Percentiles rank a stretch among this genome's conserved stretches.
Conservation (phyloP, 1,140 invertebrate species). For the Hycleus phaleratus region DNA sequence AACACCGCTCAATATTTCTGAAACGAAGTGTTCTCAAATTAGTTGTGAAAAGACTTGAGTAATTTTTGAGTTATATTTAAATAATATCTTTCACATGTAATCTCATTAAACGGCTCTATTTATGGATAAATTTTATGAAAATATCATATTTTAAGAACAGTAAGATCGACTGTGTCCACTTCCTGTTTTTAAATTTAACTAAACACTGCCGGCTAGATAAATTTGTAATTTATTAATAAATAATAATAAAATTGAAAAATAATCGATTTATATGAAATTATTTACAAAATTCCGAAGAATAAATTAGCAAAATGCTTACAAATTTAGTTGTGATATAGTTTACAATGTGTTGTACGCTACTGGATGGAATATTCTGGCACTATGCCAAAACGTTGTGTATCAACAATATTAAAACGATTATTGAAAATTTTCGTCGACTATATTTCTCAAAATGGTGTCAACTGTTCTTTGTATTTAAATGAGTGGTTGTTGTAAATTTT, state of each 20-base stretch:
- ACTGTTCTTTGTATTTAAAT: conserved; percentile 6
- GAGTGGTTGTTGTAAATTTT: too few species aligned
- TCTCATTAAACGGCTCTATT: too few species aligned
- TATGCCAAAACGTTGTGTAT: conserved; percentile 2
- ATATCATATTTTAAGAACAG: too few species aligned
- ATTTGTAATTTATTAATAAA: too few species aligned
- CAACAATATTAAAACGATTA: conserved; percentile 1
- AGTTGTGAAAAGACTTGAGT: not conserved
- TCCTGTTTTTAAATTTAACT: too few species aligned
- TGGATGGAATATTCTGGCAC: conserved; percentile 7
- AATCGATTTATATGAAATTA: too few species aligned
- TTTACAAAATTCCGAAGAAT: not conserved
- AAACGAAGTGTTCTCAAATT: conserved; percentile 44
- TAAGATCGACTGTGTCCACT: too few species aligned
- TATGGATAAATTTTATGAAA: too few species aligned
- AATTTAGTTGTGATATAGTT: conserved; percentile 6
- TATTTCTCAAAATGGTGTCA: not conserved
- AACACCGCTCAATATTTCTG: conserved; percentile 78
- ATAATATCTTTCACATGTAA: too few species aligned
- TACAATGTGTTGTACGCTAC: conserved; percentile 11
- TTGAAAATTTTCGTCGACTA: not conserved
- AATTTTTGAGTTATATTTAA: too few species aligned
- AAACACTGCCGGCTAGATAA: too few species aligned
- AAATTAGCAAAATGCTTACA: conserved; percentile 5
- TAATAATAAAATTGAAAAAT: too few species aligned